Evolutionary conservation across 2,797 vertebrate genomes (phyloP), one percentile per base, ranked within the genome.

Genomic region (Tragopan temminckii): DNA sequence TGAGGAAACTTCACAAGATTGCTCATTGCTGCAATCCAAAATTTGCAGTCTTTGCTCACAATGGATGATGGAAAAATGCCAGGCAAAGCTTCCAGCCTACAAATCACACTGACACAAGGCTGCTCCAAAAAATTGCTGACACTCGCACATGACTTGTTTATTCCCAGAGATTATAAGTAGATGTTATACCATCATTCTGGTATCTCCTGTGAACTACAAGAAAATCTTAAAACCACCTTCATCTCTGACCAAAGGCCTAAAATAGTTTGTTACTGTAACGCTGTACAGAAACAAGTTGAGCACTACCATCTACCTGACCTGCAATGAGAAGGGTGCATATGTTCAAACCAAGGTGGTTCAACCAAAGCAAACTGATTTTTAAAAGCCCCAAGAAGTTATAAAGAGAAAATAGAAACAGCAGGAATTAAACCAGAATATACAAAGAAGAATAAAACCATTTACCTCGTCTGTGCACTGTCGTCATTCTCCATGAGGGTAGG

Each of bases 401-500:
- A 11, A 36, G 15, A 29, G 63, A 63, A 80, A 84, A n/a, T 13
- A 24, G n/a, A 79, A 85, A 2, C 68, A 48, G 4, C 17, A 38
- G 40, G 21, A 19, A 33, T 0, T 70, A 52, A 36, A 67, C 25
- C 24, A 55, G 38, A 50, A 25, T 2, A 25, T 13, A 19, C 1
- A 8, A 61, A 55, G 63, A 74, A 21, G 29, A 70, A 59, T 2
- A 21, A 77, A 45, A 52, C 52, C 20, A 31, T 61, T 78, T 94
- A 99, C 99, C 99, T 98, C 23, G 99, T 99, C 96, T 99, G 99
- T 1, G 98, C 98, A 0, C 98, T 98, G 72, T 99, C 99, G 5
- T 99, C 99, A 5, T 99, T 99, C 94, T 99, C 99, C 99, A 99
- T 99, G 78, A 99, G 98, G 11, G 99, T 99, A 38, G 99, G 99